Evolutionary conservation across 2,113 vertebrate genomes (phyloP).

Genomic region (Channa argus): DNA sequence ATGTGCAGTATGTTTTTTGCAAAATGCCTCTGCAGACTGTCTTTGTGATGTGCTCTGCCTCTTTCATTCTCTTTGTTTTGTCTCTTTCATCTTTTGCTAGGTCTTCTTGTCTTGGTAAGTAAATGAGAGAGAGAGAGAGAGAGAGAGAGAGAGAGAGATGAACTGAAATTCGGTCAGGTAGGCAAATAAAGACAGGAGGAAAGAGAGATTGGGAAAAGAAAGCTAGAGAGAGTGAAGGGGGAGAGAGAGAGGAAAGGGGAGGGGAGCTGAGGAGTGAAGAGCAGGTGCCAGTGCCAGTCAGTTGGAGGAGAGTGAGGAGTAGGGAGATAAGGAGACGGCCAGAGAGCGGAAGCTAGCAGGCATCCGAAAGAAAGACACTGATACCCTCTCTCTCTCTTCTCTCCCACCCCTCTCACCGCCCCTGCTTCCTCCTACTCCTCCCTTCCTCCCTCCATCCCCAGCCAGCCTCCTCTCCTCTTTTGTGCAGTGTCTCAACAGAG

Average conservation of each 20-base stretch:
- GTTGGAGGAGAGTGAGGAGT: conserved; percentile 76
- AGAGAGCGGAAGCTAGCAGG: conserved; percentile 71
- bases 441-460: conserved; percentile 56
- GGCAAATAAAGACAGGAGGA: conserved; percentile 60
- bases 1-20: not conserved
- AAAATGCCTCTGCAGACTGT: conserved; percentile 26
- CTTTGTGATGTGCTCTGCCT: conserved; percentile 45
- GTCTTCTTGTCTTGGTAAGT: conserved; percentile 40
- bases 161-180: conserved; percentile 64
- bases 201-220: conserved; percentile 26
- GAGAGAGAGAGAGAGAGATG: conserved; percentile 59
- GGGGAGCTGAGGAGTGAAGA: conserved; percentile 54
- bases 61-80: conserved; percentile 34
- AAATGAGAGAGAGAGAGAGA: conserved; percentile 60
- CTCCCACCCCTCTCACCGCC: conserved; percentile 14
- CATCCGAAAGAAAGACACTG: conserved; percentile 75
- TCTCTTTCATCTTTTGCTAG: conserved; percentile 48
- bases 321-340: conserved; percentile 77
- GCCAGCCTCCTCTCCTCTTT: conserved; percentile 74
- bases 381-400: conserved; percentile 68
- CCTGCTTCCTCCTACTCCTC: conserved; percentile 14
- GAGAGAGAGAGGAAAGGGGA: not conserved
- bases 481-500: conserved; percentile 77
- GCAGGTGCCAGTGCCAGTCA: conserved; percentile 76
- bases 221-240: not conserved